Conservation (phyloP, 2,888 invertebrate species). For the Rapana venosa region DNA sequence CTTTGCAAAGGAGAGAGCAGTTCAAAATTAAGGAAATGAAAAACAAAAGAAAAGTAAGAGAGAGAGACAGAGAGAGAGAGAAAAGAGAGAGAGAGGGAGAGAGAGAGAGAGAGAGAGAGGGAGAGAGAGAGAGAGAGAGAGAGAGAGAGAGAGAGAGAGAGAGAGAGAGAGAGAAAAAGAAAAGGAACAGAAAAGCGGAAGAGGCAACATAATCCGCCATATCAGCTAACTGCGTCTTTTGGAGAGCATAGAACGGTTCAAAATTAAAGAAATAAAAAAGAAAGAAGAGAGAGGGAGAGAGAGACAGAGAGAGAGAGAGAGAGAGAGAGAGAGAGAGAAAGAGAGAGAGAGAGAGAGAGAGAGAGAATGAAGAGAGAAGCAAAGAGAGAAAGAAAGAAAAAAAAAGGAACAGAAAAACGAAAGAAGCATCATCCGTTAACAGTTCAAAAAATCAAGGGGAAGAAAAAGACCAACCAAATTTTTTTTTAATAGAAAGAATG, state of each 20-base stretch:
- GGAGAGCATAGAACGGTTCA: too few relatives aligned
- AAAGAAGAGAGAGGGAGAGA: neutral
- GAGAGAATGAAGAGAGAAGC: too few relatives aligned
- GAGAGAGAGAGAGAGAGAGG: neutral
- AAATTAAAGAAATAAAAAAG: neutral
- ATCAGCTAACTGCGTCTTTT: too few relatives aligned
- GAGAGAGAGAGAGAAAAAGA: too few relatives aligned
- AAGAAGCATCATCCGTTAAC: too few relatives aligned
- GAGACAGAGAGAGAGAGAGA: neutral
- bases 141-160: slow-evolving; percentile 1
- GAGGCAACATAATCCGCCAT: too few relatives aligned
- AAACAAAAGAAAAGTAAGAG: neutral
- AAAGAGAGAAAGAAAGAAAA: too few relatives aligned
- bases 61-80: neutral
- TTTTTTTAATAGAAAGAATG: too few relatives aligned
- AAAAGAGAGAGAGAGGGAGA: neutral
- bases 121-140: slow-evolving; percentile 1
- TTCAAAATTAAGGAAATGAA: neutral
- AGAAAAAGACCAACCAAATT: too few relatives aligned
- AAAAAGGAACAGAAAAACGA: too few relatives aligned
- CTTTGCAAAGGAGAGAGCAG: neutral
- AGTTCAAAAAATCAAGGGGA: too few relatives aligned
- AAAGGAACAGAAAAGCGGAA: too few relatives aligned
- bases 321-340: neutral
- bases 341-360: neutral